Evolutionary conservation across 2,888 invertebrate genomes (phyloP).

Genomic region (Nemurella pictetii): DNA sequence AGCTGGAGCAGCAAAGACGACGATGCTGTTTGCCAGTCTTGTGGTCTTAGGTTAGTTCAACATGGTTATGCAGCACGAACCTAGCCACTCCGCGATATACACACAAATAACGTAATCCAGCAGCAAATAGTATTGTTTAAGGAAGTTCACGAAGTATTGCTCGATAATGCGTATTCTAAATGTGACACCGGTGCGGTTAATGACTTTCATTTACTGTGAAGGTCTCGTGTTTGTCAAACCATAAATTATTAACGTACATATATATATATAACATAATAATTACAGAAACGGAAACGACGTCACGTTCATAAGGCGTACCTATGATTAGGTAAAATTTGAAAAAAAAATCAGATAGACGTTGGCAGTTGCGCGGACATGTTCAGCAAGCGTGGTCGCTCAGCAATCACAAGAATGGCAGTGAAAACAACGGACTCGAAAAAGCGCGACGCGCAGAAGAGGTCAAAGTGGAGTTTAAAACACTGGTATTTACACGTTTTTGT

Average conservation of each 20-base stretch:
- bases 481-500: background rate
- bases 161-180: background rate
- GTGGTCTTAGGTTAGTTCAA: too few species aligned
- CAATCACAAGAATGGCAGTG: background rate
- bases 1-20: background rate
- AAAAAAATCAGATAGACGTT: background rate
- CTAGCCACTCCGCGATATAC: too few species aligned
- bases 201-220: background rate
- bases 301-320: background rate
- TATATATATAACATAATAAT: background rate
- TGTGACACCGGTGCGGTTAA: background rate
- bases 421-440: background rate
- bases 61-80: too few species aligned
- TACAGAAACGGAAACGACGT: background rate
- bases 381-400: background rate
- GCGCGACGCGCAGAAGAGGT: background rate
- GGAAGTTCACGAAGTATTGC: too few species aligned
- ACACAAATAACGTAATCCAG: too few species aligned
- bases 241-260: background rate
- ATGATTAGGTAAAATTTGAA: background rate
- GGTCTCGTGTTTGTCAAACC: background rate
- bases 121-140: too few species aligned
- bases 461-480: background rate
- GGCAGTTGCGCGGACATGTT: background rate
- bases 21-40: too few species aligned